Percentiles rank a stretch among this genome's conserved stretches.
phyloP scores from a whole-genome alignment of 2,888 invertebrate genomes.

The Drosophila anceps region DNA sequence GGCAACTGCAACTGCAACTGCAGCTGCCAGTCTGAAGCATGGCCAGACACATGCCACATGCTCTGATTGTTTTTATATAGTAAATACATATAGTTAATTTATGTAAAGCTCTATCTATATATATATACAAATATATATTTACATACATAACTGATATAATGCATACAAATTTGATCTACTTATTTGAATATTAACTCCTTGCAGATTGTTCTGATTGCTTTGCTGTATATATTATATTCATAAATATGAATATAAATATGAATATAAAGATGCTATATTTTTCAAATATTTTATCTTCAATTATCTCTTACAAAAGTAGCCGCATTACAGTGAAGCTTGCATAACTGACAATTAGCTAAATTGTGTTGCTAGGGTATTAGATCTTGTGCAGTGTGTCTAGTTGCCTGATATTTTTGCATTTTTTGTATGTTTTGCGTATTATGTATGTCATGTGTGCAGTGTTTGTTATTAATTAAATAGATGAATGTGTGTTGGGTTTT shows the following conservation, averaged over 20 bases:
- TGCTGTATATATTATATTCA: not conserved
- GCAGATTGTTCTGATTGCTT: not conserved
- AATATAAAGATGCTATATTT: not conserved
- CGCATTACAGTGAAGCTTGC: not conserved
- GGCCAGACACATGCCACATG: constrained; percentile 15
- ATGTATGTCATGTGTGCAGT: constrained; percentile 39
- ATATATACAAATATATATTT: not conserved
- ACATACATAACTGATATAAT: no score
- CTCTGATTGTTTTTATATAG: constrained; percentile 57
- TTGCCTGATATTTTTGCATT: not conserved
- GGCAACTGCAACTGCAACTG: not conserved
- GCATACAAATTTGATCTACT: no score
- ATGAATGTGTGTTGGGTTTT: constrained; percentile 61
- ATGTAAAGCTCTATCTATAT: constrained; percentile 40
- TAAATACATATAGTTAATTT: constrained; percentile 56
- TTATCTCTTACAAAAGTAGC: not conserved
- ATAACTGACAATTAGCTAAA: not conserved
- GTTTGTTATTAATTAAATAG: constrained; percentile 73
- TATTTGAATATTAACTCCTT: no score
- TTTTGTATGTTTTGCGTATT: constrained; percentile 19
- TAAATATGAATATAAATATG: not conserved
- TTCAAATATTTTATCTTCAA: not conserved
- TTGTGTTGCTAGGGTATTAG: constrained; percentile 11
- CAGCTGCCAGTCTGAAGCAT: not conserved
- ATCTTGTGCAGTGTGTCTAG: not conserved